A percentile compares a stretch with the other conserved stretches of the same genome.
Conservation (phyloP, 2,888 invertebrate genomes). For the Villa cingulata region DNA sequence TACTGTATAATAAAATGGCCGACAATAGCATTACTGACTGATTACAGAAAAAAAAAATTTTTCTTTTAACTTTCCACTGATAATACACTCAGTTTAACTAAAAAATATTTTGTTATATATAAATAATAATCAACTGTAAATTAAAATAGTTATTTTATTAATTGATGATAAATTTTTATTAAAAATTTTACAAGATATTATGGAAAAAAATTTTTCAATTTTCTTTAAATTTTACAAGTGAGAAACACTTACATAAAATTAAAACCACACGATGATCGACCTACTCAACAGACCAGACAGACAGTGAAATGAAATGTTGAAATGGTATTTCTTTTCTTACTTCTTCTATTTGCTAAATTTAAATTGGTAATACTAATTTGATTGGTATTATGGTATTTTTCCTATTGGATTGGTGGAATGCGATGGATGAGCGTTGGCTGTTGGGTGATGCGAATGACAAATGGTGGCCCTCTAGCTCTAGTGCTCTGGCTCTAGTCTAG, state of each 20-base stretch:
- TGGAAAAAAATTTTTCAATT: no score
- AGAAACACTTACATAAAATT: no score
- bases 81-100: background rate
- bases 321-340: no score
- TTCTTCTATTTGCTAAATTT: no score
- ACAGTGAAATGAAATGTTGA: background rate
- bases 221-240: no score
- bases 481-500: no score
- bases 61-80: background rate
- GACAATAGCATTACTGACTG: slow-evolving; percentile 8
- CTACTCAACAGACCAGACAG: slow-evolving; percentile 12
- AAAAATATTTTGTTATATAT: background rate
- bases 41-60: background rate
- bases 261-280: slow-evolving; percentile 11
- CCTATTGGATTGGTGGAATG: no score
- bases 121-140: background rate
- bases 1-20: slow-evolving; percentile 6
- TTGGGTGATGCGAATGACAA: no score
- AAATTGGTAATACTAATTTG: no score
- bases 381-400: no score
- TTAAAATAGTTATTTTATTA: background rate
- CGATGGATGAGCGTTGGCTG: no score
- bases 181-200: background rate
- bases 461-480: no score
- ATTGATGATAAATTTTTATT: background rate